Evolutionary conservation across 2,888 invertebrate genomes (phyloP).

Genomic region (Asteroscopus sphinx): DNA sequence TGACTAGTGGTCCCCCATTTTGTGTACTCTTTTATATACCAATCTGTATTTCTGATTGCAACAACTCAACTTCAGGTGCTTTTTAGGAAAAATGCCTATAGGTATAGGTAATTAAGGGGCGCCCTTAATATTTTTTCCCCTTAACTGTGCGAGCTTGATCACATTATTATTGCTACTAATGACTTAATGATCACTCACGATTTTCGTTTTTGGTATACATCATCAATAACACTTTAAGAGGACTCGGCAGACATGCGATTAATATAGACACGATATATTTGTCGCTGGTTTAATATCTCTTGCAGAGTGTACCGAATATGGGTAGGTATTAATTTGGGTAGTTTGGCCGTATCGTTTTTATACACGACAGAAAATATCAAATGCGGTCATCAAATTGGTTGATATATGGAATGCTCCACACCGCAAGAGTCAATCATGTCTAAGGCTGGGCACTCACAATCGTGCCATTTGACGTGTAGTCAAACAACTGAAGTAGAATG

Average conservation of each 20-base stretch:
- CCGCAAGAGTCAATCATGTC: too few species aligned
- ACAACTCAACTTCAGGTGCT: background rate
- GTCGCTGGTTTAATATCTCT: background rate
- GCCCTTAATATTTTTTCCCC: conserved; percentile 23
- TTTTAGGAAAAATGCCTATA: background rate
- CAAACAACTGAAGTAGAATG: too few species aligned
- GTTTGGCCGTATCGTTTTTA: too few species aligned
- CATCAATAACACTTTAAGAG: conserved; percentile 43
- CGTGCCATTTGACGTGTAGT: too few species aligned
- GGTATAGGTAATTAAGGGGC: conserved; percentile 17
- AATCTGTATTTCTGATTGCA: background rate
- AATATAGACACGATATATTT: conserved; percentile 4
- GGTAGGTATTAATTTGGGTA: too few species aligned
- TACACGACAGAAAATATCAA: too few species aligned
- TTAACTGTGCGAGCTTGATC: conserved; percentile 30
- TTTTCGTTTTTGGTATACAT: conserved; percentile 40
- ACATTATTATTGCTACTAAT: conserved; percentile 53
- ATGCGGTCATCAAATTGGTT: too few species aligned
- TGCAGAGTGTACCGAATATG: too few species aligned
- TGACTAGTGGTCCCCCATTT: too few species aligned
- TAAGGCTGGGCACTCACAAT: too few species aligned
- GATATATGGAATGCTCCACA: too few species aligned
- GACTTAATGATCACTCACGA: conserved; percentile 45
- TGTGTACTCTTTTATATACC: too few species aligned
- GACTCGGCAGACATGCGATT: conserved; percentile 5